Base-by-base conservation (phyloP, 1,140 invertebrate genomes). In the Campodea augens region DNA sequence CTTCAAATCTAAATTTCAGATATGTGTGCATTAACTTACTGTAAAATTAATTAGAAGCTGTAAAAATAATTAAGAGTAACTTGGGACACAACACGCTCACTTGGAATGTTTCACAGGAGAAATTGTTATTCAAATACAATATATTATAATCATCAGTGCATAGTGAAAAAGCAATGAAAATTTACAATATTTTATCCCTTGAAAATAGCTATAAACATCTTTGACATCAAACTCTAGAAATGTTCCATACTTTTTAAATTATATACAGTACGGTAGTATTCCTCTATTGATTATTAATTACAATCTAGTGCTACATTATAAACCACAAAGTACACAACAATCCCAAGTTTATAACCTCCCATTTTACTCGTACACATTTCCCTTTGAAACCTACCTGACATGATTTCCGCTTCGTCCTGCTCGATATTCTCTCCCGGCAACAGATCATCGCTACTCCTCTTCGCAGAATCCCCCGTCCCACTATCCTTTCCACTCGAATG, bases 391-490 rank as follows among this genome's bases (percentile, higher is more conserved):
- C 23, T 47, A 10, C 40, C 40, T 10, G 20, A 18, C 36, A 10
- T 4, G 36, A 32, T 18, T 37, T 18, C 3, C 15, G 10, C 3
- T 37, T 19, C 15, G 15, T 18, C 36, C 36, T 37, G 36, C 20
- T n/a, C n/a, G n/a, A n/a, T n/a, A n/a, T n/a, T n/a, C n/a, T 18
- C 29, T 38, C 45, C 49, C 20, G 57, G 48, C 12, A 58, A 61
- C 37, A 72, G 51, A 47, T 71, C 67, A 53, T 72, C 69, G 46
- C 59, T 74, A 46, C 71, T 74, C 49, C 71, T 64, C 57, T 73
- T 73, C 19, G 71, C 73, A 20, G 74, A 76, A 54, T 77, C 75
- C 29, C 73, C 74, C 27, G 71, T 75, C 12, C 71, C 71, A 51
- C 69, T 72, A 43, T 74, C 72, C 55, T 73, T 72, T 18, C 68